These are phyloP conservation scores for Microctonus aethiopoides DNA, from an alignment of 2,888 invertebrate species.

Conservation along the genomic window DNA sequence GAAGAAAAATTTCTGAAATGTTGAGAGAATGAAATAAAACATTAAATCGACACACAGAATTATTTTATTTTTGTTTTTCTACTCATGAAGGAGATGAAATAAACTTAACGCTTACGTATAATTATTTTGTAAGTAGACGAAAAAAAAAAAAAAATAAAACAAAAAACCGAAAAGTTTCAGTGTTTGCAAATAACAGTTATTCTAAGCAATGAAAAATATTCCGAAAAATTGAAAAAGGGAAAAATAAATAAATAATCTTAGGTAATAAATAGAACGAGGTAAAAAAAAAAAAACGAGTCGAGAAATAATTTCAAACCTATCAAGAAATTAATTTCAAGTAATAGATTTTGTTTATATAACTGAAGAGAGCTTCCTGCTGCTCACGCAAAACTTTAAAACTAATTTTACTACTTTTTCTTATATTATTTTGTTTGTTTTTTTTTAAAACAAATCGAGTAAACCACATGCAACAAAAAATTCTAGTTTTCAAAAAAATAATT, in stretches of 20 bases:
- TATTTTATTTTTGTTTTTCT: too few relatives aligned
- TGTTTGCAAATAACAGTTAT: not conserved
- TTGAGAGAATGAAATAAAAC: too few relatives aligned
- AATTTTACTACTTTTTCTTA: not conserved
- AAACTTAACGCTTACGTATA: slow-evolving; percentile 3
- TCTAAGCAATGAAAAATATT: not conserved
- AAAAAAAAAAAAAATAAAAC: not conserved
- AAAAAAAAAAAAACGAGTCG: not conserved
- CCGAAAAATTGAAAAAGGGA: not conserved
- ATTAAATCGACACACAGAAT: too few relatives aligned
- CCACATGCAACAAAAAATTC: not conserved
- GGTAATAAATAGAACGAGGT: not conserved
- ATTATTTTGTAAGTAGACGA: not conserved
- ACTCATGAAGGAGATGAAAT: not conserved
- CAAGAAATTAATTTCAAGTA: not conserved
- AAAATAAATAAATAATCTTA: not conserved
- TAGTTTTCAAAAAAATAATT: not conserved
- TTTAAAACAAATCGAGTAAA: not conserved
- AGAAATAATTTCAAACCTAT: not conserved
- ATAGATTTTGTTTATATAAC: not conserved
- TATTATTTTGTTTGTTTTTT: not conserved
- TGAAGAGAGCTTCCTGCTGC: not conserved
- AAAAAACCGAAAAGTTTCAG: not conserved
- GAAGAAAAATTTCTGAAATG: too few relatives aligned
- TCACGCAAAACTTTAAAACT: not conserved